Percentiles rank a stretch among this genome's conserved stretches.
Evolutionary conservation across 2,888 invertebrate species (phyloP).

Genomic region (Coenonympha glycerion): DNA sequence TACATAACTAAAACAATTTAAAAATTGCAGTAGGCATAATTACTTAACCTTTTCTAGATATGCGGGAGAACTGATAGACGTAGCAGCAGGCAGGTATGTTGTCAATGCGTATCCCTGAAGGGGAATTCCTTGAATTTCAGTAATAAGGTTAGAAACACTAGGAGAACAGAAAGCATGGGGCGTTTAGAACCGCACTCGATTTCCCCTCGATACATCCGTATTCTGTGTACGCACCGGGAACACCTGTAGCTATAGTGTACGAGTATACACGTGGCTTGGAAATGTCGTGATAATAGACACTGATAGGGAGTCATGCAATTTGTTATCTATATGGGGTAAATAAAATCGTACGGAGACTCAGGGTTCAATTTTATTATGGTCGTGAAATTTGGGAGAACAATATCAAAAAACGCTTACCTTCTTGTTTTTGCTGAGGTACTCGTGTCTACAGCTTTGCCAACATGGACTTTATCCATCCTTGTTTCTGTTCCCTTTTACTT

Average conservation of each 20-base stretch:
- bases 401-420: neutral
- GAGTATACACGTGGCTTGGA: neutral
- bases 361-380: neutral
- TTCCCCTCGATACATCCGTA: slow-evolving; percentile 7
- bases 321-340: neutral
- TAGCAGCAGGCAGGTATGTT: too few species aligned
- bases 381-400: neutral
- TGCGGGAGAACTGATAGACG: too few species aligned
- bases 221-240: slow-evolving; percentile 11
- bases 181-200: slow-evolving; percentile 19
- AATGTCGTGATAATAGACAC: neutral
- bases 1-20: too few species aligned
- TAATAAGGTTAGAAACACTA: slow-evolving; percentile 72
- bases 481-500: too few species aligned
- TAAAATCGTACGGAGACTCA: neutral
- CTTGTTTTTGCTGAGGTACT: too few species aligned
- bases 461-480: too few species aligned
- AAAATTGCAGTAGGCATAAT: too few species aligned
- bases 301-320: neutral
- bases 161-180: slow-evolving; percentile 42
- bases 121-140: slow-evolving; percentile 65
- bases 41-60: too few species aligned
- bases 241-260: slow-evolving; percentile 37
- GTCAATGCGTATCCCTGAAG: slow-evolving; percentile 12
- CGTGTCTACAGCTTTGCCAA: too few species aligned